Conservation (phyloP, 2,113 vertebrate species). For the Prietella phreatophila region DNA sequence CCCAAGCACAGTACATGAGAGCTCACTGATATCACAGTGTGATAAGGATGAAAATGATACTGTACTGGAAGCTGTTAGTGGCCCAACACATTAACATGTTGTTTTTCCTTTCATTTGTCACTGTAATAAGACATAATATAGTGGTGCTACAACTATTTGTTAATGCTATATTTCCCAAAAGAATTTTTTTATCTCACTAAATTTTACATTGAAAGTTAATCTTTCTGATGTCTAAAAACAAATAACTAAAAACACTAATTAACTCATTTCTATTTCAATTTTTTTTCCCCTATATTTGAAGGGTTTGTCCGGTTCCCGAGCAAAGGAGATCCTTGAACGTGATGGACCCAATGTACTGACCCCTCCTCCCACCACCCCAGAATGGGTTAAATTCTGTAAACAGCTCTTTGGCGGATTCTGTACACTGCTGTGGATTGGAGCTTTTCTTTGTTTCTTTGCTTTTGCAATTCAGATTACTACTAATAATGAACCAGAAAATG, state of each 20-base stretch:
- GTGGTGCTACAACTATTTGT: background rate
- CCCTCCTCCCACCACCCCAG: slow-evolving; percentile 89
- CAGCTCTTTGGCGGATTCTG: slow-evolving; percentile 96
- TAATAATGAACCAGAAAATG: slow-evolving; percentile 80
- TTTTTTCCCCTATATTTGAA: slow-evolving; percentile 53
- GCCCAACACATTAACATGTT: background rate
- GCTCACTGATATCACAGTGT: background rate
- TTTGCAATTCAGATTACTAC: slow-evolving; percentile 79
- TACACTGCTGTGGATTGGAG: slow-evolving; percentile 91
- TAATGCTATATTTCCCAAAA: background rate
- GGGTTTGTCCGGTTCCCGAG: slow-evolving; percentile 81
- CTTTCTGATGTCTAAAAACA: background rate
- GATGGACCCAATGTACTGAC: slow-evolving; percentile 92
- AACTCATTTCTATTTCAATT: background rate
- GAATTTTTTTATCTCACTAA: background rate
- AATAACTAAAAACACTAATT: background rate
- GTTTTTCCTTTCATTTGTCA: background rate
- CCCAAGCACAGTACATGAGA: background rate
- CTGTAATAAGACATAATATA: background rate
- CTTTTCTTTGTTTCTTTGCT: slow-evolving; percentile 88
- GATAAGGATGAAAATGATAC: background rate
- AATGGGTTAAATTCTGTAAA: slow-evolving; percentile 94
- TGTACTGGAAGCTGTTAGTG: background rate
- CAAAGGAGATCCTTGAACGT: slow-evolving; percentile 85
- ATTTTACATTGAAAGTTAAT: background rate